Percentiles rank a stretch among this genome's conserved stretches.
Evolutionary conservation across 2,113 vertebrate genomes (phyloP).

Genomic region (Perca fluviatilis): DNA sequence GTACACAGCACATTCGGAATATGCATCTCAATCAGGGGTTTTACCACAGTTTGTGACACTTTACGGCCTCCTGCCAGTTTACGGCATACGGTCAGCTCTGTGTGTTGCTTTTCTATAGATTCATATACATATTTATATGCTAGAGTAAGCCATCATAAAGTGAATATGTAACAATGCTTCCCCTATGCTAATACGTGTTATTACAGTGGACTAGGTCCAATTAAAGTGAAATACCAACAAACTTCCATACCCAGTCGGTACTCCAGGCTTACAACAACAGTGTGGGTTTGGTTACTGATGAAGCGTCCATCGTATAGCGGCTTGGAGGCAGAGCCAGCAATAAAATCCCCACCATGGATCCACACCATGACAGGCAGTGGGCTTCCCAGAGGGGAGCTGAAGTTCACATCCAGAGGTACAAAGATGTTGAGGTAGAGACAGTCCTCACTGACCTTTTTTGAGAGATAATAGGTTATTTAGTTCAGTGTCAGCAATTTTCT

Average conservation of each 20-base stretch:
- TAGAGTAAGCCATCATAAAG: neutral
- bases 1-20: too few relatives aligned
- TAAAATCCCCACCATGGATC: slow-evolving; percentile 87
- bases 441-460: slow-evolving; percentile 83
- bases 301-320: slow-evolving; percentile 85
- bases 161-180: neutral
- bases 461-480: neutral
- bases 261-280: slow-evolving; percentile 81
- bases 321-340: slow-evolving; percentile 84
- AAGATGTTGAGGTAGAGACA: slow-evolving; percentile 86
- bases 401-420: slow-evolving; percentile 76
- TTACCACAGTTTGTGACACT: too few relatives aligned
- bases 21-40: too few relatives aligned
- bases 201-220: neutral
- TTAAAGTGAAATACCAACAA: neutral
- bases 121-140: neutral
- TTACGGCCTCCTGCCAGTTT: too few relatives aligned
- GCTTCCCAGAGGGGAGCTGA: slow-evolving; percentile 55
- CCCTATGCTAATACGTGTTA: neutral
- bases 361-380: slow-evolving; percentile 85
- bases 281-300: slow-evolving; percentile 84
- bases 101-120: neutral
- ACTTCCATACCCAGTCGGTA: slow-evolving; percentile 82
- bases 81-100: too few relatives aligned
- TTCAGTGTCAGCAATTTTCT: too few relatives aligned